Conservation (phyloP, 2,888 invertebrate species). For the Lithosia quadra region DNA sequence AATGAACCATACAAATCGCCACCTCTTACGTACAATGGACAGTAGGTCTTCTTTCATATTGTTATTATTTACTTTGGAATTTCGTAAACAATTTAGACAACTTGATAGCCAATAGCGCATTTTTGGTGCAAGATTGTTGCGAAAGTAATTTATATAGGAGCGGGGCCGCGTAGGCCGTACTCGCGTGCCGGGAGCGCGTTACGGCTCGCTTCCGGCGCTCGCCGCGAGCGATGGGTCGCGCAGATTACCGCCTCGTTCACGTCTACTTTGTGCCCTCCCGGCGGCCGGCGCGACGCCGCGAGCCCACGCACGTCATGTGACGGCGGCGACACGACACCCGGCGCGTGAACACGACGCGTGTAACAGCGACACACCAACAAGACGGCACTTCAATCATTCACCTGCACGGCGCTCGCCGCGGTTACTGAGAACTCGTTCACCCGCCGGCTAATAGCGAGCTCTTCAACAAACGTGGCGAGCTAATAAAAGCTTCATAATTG, state of each 20-base stretch:
- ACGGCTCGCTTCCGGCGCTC: conserved; percentile 40
- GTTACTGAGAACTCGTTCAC: neutral
- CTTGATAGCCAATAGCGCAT: neutral
- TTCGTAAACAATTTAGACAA: neutral
- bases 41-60: too few relatives aligned
- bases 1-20: too few relatives aligned
- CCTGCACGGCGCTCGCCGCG: neutral
- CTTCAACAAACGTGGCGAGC: neutral
- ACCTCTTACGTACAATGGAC: too few relatives aligned
- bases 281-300: neutral
- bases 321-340: too few relatives aligned
- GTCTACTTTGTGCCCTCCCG: conserved; percentile 45
- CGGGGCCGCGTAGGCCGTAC: neutral
- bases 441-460: neutral
- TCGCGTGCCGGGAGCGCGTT: conserved; percentile 50
- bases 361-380: neutral
- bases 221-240: conserved; percentile 37
- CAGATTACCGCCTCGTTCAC: conserved; percentile 45
- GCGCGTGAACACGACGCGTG: too few relatives aligned
- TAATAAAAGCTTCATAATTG: neutral
- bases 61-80: too few relatives aligned
- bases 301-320: neutral
- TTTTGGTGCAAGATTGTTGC: neutral
- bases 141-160: neutral
- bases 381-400: neutral